These are phyloP conservation scores for Ptyas mucosa DNA, from an alignment of 2,113 vertebrate genomes.

Conservation along the genomic window DNA sequence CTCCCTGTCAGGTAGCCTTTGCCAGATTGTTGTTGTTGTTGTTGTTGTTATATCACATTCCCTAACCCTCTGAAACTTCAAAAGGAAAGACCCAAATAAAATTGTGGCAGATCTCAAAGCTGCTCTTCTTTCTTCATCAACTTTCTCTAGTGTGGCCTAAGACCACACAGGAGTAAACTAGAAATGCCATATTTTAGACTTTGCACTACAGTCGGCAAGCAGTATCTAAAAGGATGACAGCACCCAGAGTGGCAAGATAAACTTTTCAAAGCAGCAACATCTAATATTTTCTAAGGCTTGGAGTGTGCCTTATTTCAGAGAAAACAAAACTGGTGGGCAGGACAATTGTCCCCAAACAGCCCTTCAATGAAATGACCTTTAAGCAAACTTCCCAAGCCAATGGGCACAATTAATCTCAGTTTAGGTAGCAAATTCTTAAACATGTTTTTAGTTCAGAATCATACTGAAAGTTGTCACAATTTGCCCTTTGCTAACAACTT, in stretches of 20 bases:
- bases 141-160: background rate
- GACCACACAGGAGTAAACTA: background rate
- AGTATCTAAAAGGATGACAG: slow-evolving; percentile 24
- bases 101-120: background rate
- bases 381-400: background rate
- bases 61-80: background rate
- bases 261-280: background rate
- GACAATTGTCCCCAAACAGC: slow-evolving; percentile 10
- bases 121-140: background rate
- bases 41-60: too few species aligned
- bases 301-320: background rate
- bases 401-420: slow-evolving; percentile 29
- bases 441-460: slow-evolving; percentile 49
- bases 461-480: slow-evolving; percentile 58
- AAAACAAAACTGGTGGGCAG: slow-evolving; percentile 20
- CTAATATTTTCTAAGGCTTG: fast-evolving
- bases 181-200: background rate
- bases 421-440: background rate
- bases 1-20: background rate
- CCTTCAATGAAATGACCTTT: slow-evolving; percentile 17
- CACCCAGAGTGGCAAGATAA: background rate
- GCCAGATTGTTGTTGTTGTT: background rate
- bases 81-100: fast-evolving
- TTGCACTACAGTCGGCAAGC: slow-evolving; percentile 23
- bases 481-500: slow-evolving; percentile 37